Evolutionary conservation across 2,113 vertebrate genomes (phyloP).

Genomic region (Oxyura jamaicensis): DNA sequence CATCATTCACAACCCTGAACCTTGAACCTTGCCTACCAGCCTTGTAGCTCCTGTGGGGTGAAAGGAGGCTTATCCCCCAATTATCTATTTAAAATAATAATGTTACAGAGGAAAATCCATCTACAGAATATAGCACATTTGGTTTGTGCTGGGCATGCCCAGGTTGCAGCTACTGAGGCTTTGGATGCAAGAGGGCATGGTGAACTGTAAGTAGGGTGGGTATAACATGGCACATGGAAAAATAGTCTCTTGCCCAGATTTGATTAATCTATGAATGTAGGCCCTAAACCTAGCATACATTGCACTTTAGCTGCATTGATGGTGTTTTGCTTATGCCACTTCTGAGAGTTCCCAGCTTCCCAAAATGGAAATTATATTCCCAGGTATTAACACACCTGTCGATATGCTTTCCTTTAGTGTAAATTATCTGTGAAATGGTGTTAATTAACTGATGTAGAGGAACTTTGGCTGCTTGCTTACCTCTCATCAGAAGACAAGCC

Average conservation of each 20-base stretch:
- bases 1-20: neutral
- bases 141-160: neutral
- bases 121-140: neutral
- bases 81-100: neutral
- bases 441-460: slow-evolving; percentile 15
- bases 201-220: neutral
- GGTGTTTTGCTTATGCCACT: neutral
- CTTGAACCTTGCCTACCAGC: neutral
- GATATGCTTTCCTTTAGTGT: neutral
- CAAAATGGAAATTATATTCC: neutral
- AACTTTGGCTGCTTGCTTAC: neutral
- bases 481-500: neutral
- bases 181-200: neutral
- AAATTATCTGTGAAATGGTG: slow-evolving; percentile 29
- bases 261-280: neutral
- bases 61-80: neutral
- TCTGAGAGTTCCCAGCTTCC: neutral
- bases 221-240: neutral
- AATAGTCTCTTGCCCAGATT: neutral
- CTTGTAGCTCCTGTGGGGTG: accelerated
- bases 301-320: neutral
- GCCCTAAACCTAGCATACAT: neutral
- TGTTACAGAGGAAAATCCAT: neutral
- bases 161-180: neutral
- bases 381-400: neutral